Percentiles rank a stretch among this genome's conserved stretches.
Evolutionary conservation across 2,888 invertebrate species (phyloP).

Genomic region (Orchesella flavescens): DNA sequence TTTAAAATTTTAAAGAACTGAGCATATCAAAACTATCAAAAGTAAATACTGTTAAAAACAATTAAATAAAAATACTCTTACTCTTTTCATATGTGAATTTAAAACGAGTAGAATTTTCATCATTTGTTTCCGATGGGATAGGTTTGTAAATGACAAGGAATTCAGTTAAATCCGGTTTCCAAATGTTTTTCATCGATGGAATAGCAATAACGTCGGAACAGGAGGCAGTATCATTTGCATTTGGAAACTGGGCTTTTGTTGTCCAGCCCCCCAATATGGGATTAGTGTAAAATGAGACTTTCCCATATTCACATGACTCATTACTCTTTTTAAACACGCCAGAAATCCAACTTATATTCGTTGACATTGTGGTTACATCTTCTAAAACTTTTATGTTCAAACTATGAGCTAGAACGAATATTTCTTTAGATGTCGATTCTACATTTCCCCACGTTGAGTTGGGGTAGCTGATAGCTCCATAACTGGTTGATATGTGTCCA

Average conservation of each 20-base stretch:
- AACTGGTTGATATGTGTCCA: background rate
- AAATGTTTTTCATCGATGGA: background rate
- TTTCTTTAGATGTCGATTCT: background rate
- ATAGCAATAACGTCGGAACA: constrained; percentile 7
- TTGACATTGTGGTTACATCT: constrained; percentile 14
- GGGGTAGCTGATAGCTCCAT: background rate
- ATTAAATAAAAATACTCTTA: no score
- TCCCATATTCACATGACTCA: constrained; percentile 31
- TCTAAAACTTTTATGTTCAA: constrained; percentile 20
- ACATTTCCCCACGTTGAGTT: background rate
- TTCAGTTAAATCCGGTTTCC: constrained; percentile 25
- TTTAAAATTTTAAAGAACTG: no score
- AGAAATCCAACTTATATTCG: constrained; percentile 36
- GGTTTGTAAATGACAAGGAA: constrained; percentile 45
- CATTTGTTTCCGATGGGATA: background rate
- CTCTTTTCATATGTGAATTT: constrained; percentile 17
- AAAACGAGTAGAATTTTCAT: background rate
- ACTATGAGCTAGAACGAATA: constrained; percentile 49
- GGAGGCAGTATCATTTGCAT: constrained; percentile 28
- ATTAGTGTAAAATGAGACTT: constrained; percentile 43
- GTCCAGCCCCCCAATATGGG: constrained; percentile 36
- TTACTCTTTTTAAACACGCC: constrained; percentile 13
- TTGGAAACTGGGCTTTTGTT: constrained; percentile 30
- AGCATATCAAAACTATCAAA: no score
- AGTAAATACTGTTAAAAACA: no score